Evolutionary conservation across 2,797 vertebrate species (phyloP), one percentile per base, ranked within the genome.

Genomic region (Buceros bicornis): DNA sequence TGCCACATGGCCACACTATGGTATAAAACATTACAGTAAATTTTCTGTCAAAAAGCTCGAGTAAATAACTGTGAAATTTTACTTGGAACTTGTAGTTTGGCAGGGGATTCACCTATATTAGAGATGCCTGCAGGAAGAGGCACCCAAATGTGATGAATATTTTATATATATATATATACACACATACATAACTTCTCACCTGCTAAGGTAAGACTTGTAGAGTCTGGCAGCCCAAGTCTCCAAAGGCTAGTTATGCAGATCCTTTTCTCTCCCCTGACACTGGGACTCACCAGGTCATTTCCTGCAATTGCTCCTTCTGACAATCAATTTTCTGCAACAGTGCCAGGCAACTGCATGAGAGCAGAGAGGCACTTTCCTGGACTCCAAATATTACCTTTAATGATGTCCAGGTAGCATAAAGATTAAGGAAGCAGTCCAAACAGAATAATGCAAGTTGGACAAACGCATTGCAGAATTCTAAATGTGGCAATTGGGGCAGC

Each of bases 291-390:
- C 35, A 37, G 47, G 84, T 31, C 42, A 78, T 43, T 81, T 81
- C 78, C 77, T 70, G 76, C 69, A 91, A 88, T 51, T 69, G 61
- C 77, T 90, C 61, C 72, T 91, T 70, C 53, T 81, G 61, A 93
- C 61, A 86, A 80, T 37, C 73, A 83, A 24, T 56, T 80, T 91
- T 81, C 78, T 83, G 56, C 69, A 78, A 65, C 50, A 57, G 45
- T 51, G 29, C 29, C 76, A 69, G 51, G 47, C 51, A 88, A 56
- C 22, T 37, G 56, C 88, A 67, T 15, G 61, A 74, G 50, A 83
- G 57, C 20, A 85, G 45, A 82, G 58, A 53, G 35, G 33, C 45
- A 88, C 60, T 12, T 83, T 53, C 62, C 54, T 65, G 21, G 47
- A 67, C 50, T 72, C 16, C 76, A 65, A 42, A 21, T 53, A 64